A percentile compares a stretch with the other conserved stretches of the same genome.
These are phyloP conservation scores for Nerophis ophidion DNA, from an alignment of 2,113 vertebrate genomes.

Conservation along the genomic window DNA sequence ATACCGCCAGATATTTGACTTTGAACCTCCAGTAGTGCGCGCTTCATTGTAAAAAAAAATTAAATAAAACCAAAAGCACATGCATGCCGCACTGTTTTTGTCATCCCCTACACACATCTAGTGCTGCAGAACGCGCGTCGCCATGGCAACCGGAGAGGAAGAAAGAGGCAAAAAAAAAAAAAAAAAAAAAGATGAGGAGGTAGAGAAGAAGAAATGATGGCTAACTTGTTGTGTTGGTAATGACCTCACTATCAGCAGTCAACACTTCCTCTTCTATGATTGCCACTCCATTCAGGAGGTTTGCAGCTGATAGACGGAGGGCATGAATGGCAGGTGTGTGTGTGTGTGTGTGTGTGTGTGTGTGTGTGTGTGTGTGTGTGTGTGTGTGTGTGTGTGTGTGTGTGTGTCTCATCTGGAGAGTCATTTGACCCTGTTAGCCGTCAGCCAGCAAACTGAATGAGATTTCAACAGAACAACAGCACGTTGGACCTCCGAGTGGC, in stretches of 20 bases:
- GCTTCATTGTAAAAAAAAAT: too few relatives aligned
- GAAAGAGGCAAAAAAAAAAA: constrained; percentile 5
- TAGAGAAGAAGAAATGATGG: constrained; percentile 9
- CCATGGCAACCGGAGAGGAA: constrained; percentile 65
- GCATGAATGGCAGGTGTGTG: neutral
- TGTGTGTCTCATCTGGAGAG: constrained; percentile 44
- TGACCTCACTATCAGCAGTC: constrained; percentile 53
- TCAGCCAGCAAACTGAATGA: constrained; percentile 45
- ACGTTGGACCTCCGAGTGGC: neutral
- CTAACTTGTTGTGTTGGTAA: constrained; percentile 62
- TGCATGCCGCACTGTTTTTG: too few relatives aligned
- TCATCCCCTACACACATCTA: constrained; percentile 27
- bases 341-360: constrained; percentile 22
- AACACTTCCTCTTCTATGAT: constrained; percentile 39
- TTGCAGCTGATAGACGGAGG: neutral
- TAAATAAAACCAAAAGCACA: too few relatives aligned
- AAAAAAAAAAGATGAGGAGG: constrained; percentile 15
- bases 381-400: constrained; percentile 35
- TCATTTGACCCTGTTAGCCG: constrained; percentile 62
- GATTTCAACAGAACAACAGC: constrained; percentile 40
- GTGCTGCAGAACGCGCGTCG: constrained; percentile 56
- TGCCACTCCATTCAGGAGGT: constrained; percentile 39
- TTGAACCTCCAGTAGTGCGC: too few relatives aligned
- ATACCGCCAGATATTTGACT: too few relatives aligned
- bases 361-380: constrained; percentile 20